Base-by-base conservation (phyloP, 2,113 vertebrate genomes). In the Athene noctua region DNA sequence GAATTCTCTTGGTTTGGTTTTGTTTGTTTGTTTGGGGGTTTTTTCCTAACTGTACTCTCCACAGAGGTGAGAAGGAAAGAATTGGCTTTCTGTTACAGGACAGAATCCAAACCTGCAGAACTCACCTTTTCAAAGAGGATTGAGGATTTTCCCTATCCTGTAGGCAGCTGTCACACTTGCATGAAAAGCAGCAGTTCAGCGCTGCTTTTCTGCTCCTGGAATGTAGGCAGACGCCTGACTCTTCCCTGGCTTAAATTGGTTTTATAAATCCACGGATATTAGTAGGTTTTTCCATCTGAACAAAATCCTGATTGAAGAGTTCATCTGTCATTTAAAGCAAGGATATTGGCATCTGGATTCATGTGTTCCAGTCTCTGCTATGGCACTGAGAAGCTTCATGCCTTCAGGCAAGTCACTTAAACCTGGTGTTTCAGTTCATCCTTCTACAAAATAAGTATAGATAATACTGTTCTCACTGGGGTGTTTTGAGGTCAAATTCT, bases 321-420 rank as follows among this genome's bases (percentile, higher is more conserved):
- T 81, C 80, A 73, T 82, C 78, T 91, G 66, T 78, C 87, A 70
- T 91, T 75, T 82, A 85, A 5, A 82, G 40, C 70, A 88, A 86
- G 82, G 80, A 63, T 84, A 78, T 1, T 66, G 79, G 71, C 11
- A 10, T 77, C 20, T 73, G 62, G 54, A 87, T 92, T 89, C 54
- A 85, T 72, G 59, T 4, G 4, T 72, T 55, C 2, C 1, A 75
- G 58, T 73, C 80, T 66, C 63, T 77, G 78, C 66, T 73, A n/a
- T 21, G 49, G 70, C 38, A 77, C 40, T 34, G 46, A 92, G 89
- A 82, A 82, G 16, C 62, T 91, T 92, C 44, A 27, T 74, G 91
- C 91, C 95, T 94, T 77, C 51, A 66, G 92, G 94, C 89, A 90
- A 95, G 55, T 52, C 84, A 83, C 81, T 92, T 88, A 77, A 92